A percentile compares a stretch with the other conserved stretches of the same genome.
Evolutionary conservation across 2,797 vertebrate genomes (phyloP).

Genomic region (Geotrypetes seraphini): DNA sequence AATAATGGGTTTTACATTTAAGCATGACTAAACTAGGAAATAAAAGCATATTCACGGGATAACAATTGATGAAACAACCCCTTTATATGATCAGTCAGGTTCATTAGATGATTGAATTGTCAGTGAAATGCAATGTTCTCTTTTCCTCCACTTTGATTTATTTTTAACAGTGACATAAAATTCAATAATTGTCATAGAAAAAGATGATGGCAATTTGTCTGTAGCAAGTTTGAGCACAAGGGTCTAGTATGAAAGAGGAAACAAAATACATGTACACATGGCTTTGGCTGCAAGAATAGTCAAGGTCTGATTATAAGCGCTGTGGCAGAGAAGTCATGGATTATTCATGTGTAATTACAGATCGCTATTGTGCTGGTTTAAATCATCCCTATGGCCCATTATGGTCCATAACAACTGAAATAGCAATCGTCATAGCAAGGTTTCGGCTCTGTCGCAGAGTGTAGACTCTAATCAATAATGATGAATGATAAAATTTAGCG

Average conservation of each 20-base stretch:
- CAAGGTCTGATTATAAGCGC: slow-evolving; percentile 50
- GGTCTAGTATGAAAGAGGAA: slow-evolving; percentile 32
- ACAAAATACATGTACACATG: slow-evolving; percentile 48
- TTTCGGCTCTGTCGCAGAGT: slow-evolving; percentile 66
- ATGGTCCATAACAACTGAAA: slow-evolving; percentile 77
- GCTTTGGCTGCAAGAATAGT: slow-evolving; percentile 35
- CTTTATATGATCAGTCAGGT: slow-evolving; percentile 47
- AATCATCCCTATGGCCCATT: slow-evolving; percentile 75
- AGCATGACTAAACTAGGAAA: background rate
- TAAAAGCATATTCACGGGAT: slow-evolving; percentile 9
- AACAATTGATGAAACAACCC: slow-evolving; percentile 13
- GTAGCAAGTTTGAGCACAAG: slow-evolving; percentile 21
- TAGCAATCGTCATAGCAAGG: slow-evolving; percentile 82
- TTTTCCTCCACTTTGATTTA: slow-evolving; percentile 20
- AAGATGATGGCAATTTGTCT: slow-evolving; percentile 19
- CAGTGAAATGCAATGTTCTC: slow-evolving; percentile 1
- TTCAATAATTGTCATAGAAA: slow-evolving; percentile 8
- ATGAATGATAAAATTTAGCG: slow-evolving; percentile 82
- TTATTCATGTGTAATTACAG: slow-evolving; percentile 93
- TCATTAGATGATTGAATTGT: slow-evolving; percentile 49
- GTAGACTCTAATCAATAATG: slow-evolving; percentile 81
- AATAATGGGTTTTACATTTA: background rate
- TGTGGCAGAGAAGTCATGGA: slow-evolving; percentile 67
- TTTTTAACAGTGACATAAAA: slow-evolving; percentile 27
- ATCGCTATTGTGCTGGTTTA: slow-evolving; percentile 86